Evolutionary conservation across 2,113 vertebrate genomes (phyloP).

Genomic region (Aptenodytes patagonicus): DNA sequence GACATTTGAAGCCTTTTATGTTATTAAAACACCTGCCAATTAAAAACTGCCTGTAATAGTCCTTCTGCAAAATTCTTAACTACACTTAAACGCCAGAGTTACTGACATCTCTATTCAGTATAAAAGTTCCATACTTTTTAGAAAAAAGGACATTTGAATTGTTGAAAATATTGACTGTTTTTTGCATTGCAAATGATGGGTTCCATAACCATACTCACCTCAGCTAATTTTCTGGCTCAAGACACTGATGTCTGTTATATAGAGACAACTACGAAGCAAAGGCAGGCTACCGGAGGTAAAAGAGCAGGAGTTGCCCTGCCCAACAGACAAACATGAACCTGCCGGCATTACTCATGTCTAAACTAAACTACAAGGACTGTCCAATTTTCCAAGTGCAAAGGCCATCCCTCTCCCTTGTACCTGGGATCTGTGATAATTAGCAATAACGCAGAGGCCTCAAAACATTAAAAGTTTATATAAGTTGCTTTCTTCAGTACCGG

Average conservation of each 20-base stretch:
- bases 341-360: no score
- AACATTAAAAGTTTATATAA: fast-evolving
- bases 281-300: not conserved
- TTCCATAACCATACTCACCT: not conserved
- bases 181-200: not conserved
- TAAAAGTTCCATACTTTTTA: not conserved
- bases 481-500: not conserved
- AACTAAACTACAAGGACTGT: not conserved
- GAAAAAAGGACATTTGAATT: not conserved
- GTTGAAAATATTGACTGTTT: not conserved
- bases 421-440: not conserved
- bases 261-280: not conserved
- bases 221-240: not conserved
- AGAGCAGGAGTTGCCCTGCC: not conserved
- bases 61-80: not conserved
- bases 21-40: not conserved
- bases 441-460: not conserved
- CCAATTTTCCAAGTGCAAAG: not conserved
- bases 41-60: not conserved
- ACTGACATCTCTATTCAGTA: not conserved
- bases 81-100: not conserved
- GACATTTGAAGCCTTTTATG: not conserved
- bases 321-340: fast-evolving
- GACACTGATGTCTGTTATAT: not conserved
- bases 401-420: not conserved